Evolutionary conservation across 2,888 invertebrate genomes (phyloP).

Genomic region (Neria commutata): DNA sequence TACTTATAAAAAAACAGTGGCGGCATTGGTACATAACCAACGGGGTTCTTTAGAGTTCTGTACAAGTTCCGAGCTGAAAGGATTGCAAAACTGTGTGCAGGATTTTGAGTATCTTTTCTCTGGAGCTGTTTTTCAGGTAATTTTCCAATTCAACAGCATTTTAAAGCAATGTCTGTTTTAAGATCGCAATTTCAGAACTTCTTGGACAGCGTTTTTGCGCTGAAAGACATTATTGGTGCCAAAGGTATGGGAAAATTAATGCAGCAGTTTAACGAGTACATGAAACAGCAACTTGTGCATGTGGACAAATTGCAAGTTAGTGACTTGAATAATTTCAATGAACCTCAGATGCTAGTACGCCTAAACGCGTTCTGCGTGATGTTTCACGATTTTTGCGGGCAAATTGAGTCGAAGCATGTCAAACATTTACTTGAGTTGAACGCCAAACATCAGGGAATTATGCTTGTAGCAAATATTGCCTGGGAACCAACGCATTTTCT

Average conservation of each 20-base stretch:
- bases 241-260: slow-evolving; percentile 41
- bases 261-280: slow-evolving; percentile 56
- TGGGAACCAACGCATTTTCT: slow-evolving; percentile 90
- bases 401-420: slow-evolving; percentile 76
- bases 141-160: not conserved
- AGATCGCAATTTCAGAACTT: slow-evolving; percentile 40
- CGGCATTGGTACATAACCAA: slow-evolving; percentile 70
- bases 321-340: slow-evolving; percentile 70
- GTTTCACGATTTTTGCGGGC: slow-evolving; percentile 75
- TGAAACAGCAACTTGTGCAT: slow-evolving; percentile 37
- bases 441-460: slow-evolving; percentile 80
- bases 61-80: slow-evolving; percentile 67
- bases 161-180: too few species aligned
- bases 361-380: slow-evolving; percentile 73
- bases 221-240: slow-evolving; percentile 42
- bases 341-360: slow-evolving; percentile 69
- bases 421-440: slow-evolving; percentile 77
- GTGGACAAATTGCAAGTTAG: slow-evolving; percentile 63
- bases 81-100: slow-evolving; percentile 74
- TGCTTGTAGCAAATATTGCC: slow-evolving; percentile 77
- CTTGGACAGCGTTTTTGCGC: slow-evolving; percentile 42
- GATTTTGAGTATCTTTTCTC: slow-evolving; percentile 61
- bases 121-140: slow-evolving; percentile 75
- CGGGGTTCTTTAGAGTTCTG: slow-evolving; percentile 66
- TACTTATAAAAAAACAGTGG: slow-evolving; percentile 76